Evolutionary conservation across 2,113 vertebrate species (phyloP).

Genomic region (Nycticryphes semicollaris): DNA sequence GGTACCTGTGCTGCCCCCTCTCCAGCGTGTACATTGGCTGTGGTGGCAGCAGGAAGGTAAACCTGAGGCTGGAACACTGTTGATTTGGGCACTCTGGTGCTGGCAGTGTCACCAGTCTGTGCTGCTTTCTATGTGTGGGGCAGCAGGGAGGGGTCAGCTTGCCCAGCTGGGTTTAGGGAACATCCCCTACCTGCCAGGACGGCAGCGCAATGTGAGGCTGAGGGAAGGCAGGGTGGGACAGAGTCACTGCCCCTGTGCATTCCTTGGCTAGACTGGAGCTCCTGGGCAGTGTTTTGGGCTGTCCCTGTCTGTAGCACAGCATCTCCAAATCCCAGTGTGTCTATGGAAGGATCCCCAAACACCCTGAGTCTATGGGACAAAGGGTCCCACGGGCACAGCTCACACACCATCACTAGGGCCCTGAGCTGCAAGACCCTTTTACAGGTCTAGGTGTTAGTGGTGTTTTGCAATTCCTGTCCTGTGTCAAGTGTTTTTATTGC

Average conservation of each 20-base stretch:
- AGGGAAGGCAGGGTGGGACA: too few relatives aligned
- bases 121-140: background rate
- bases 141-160: background rate
- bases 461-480: background rate
- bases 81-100: background rate
- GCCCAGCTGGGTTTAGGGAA: background rate
- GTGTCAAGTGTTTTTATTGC: background rate
- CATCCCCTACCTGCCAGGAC: background rate
- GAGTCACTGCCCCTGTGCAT: background rate
- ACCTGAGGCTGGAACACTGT: background rate
- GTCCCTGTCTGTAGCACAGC: background rate
- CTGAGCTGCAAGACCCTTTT: background rate
- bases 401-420: fast-evolving
- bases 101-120: background rate
- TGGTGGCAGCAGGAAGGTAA: background rate
- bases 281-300: background rate
- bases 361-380: fast-evolving
- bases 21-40: fast-evolving
- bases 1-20: too few relatives aligned
- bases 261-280: background rate
- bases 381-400: background rate
- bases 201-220: background rate
- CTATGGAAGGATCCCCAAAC: background rate
- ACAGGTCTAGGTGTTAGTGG: fast-evolving
- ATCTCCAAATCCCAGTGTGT: background rate